A percentile compares a stretch with the other conserved stretches of the same genome.
phyloP scores from a whole-genome alignment of 2,797 vertebrate species.

The Percopsis omiscomaycus region DNA sequence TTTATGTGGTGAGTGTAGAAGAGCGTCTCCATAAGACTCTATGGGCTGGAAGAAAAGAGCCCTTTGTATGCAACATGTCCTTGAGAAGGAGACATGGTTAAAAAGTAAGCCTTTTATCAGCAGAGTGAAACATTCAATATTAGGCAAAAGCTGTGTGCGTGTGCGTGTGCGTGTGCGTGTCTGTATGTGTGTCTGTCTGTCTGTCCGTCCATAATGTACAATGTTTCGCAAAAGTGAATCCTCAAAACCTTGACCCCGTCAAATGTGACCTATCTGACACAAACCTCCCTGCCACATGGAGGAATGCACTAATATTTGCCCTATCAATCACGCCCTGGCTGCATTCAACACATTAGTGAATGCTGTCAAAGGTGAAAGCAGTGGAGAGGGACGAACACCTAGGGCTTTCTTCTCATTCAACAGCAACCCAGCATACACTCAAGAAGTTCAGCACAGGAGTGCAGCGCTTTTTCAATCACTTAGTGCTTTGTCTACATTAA shows the following conservation, averaged over 20 bases:
- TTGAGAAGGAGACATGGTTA: slow-evolving; percentile 71
- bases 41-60: slow-evolving; percentile 55
- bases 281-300: slow-evolving; percentile 44
- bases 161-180: not conserved
- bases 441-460: slow-evolving; percentile 33
- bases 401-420: slow-evolving; percentile 44
- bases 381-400: slow-evolving; percentile 44
- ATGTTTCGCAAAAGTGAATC: slow-evolving; percentile 62
- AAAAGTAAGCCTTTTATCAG: slow-evolving; percentile 76
- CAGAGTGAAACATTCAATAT: slow-evolving; percentile 12
- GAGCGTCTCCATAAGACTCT: slow-evolving; percentile 43
- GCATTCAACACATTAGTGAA: slow-evolving; percentile 60
- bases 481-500: not conserved
- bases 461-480: not conserved
- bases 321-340: slow-evolving; percentile 61
- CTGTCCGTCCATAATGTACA: slow-evolving; percentile 49
- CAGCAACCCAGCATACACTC: slow-evolving; percentile 28
- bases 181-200: slow-evolving; percentile 7
- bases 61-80: slow-evolving; percentile 72
- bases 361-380: slow-evolving; percentile 52
- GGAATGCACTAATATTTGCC: slow-evolving; percentile 79
- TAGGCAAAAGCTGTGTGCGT: not conserved
- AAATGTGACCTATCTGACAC: slow-evolving; percentile 61
- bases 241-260: slow-evolving; percentile 61
- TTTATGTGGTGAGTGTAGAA: slow-evolving; percentile 43